phyloP scores from a whole-genome alignment of 1,140 invertebrate genomes.

The Drosophila triauraria region DNA sequence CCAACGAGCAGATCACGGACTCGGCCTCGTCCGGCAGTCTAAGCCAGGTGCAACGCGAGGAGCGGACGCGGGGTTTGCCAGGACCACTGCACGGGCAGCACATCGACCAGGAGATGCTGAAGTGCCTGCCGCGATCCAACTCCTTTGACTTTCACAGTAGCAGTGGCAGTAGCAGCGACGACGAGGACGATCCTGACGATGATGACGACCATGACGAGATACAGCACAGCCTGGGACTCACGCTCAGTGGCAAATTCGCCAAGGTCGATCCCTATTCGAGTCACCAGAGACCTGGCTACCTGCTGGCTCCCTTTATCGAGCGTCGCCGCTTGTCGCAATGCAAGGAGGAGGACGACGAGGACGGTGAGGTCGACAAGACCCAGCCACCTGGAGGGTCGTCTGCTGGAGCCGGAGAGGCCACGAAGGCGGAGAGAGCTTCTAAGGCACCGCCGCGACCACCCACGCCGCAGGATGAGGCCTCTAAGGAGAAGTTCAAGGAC shows the following conservation, averaged over 20 bases:
- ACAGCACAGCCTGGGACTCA: conserved; percentile 46
- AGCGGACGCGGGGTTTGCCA: conserved; percentile 27
- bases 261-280: conserved; percentile 57
- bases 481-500: conserved; percentile 78
- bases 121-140: conserved; percentile 57
- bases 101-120: conserved; percentile 43
- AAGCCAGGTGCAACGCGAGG: conserved; percentile 42
- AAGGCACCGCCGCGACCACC: conserved; percentile 75
- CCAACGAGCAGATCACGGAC: conserved; percentile 56
- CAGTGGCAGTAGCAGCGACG: conserved; percentile 72
- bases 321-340: conserved; percentile 91
- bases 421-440: conserved; percentile 54
- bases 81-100: conserved; percentile 38
- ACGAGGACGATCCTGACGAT: conserved; percentile 59
- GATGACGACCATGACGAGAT: conserved; percentile 44
- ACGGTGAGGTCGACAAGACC: conserved; percentile 82
- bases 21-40: conserved; percentile 53
- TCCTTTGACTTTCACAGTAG: conserved; percentile 78
- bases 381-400: conserved; percentile 20
- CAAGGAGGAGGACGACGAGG: conserved; percentile 92
- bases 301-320: conserved; percentile 87
- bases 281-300: conserved; percentile 76
- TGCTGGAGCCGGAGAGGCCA: conserved; percentile 1
- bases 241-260: conserved; percentile 55
- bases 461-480: conserved; percentile 66